Evolutionary conservation across 2,888 invertebrate genomes (phyloP).

Genomic region (Cheilosia variabilis): DNA sequence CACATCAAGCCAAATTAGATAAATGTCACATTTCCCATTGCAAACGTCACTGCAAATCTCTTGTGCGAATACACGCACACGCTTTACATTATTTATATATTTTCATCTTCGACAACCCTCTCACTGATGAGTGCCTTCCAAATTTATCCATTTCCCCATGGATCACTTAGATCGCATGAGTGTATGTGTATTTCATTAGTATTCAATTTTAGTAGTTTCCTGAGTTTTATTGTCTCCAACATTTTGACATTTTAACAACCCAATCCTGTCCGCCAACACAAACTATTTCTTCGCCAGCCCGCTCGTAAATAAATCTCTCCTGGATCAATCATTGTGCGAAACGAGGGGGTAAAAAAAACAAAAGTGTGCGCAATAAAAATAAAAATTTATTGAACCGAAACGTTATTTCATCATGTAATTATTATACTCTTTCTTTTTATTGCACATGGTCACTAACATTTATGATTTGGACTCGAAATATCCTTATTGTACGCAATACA

Average conservation of each 20-base stretch:
- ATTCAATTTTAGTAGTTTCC: neutral
- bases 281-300: neutral
- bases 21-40: too few relatives aligned
- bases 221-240: constrained; percentile 13
- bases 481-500: constrained; percentile 46
- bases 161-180: too few relatives aligned
- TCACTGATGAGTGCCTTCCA: too few relatives aligned
- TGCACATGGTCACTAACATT: neutral
- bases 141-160: too few relatives aligned
- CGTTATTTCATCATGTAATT: constrained; percentile 1
- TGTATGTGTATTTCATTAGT: neutral
- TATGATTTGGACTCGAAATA: constrained; percentile 3
- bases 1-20: too few relatives aligned
- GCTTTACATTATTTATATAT: too few relatives aligned
- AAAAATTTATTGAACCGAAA: constrained; percentile 11
- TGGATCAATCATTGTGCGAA: constrained; percentile 16
- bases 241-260: constrained; percentile 19
- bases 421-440: neutral
- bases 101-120: too few relatives aligned
- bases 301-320: constrained; percentile 4
- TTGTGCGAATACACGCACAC: too few relatives aligned
- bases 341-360: neutral
- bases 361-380: constrained; percentile 7
- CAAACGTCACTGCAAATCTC: too few relatives aligned
- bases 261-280: constrained; percentile 10